A percentile compares a stretch with the other conserved stretches of the same genome.
Evolutionary conservation across 2,797 vertebrate species (phyloP).

Genomic region (Schizopygopsis malacanthus): DNA sequence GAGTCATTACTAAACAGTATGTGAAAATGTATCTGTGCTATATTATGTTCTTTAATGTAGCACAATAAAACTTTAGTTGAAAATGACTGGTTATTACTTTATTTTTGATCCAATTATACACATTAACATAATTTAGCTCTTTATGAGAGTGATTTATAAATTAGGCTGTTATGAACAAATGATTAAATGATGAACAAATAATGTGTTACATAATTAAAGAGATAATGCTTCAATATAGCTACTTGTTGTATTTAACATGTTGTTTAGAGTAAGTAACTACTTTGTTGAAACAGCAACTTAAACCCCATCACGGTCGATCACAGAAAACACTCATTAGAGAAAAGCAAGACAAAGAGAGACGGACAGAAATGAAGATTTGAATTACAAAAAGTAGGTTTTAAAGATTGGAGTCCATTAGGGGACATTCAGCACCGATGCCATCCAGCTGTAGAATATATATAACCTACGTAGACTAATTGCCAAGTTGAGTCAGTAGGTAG

Average conservation of each 20-base stretch:
- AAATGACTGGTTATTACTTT: neutral
- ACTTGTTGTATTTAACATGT: neutral
- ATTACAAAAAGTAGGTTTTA: neutral
- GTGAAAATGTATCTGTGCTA: neutral
- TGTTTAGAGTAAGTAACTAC: neutral
- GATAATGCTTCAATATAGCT: neutral
- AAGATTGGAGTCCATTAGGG: slow-evolving; percentile 13
- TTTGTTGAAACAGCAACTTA: neutral
- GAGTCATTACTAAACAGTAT: neutral
- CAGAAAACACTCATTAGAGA: slow-evolving; percentile 2
- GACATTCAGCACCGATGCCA: neutral
- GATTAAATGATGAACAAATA: too few relatives aligned
- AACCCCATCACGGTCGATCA: neutral
- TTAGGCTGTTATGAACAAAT: neutral
- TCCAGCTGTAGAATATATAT: neutral
- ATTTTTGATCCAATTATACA: neutral
- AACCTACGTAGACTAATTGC: slow-evolving; percentile 38
- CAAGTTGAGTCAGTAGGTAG: slow-evolving; percentile 28
- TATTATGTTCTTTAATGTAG: neutral
- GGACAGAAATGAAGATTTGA: neutral
- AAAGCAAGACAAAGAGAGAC: neutral
- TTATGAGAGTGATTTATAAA: neutral
- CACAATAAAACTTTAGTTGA: neutral
- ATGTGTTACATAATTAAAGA: neutral
- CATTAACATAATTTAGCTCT: neutral